A percentile compares a stretch with the other conserved stretches of the same genome.
phyloP scores from a whole-genome alignment of 2,888 invertebrate genomes.

The Agriopis leucophaearia region DNA sequence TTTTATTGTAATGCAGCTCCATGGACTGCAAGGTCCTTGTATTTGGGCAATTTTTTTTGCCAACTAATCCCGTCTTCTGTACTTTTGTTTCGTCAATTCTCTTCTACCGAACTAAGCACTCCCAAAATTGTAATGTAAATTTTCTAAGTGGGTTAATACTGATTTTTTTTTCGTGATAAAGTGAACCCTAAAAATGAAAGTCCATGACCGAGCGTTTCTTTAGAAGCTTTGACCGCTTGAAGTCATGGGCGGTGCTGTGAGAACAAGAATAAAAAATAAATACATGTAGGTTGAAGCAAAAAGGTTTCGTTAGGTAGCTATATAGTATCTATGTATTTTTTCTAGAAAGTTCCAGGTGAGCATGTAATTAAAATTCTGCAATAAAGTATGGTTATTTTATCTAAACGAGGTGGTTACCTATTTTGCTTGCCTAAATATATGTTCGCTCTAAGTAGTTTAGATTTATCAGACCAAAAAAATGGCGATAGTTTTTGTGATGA shows the following conservation, averaged over 20 bases:
- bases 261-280: constrained; percentile 37
- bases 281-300: constrained; percentile 60
- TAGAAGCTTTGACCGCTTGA: constrained; percentile 31
- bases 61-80: too few species aligned
- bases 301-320: constrained; percentile 59
- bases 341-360: constrained; percentile 40
- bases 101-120: too few species aligned
- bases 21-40: too few species aligned
- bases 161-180: background rate
- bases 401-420: background rate
- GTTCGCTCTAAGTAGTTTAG: too few species aligned
- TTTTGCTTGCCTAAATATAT: background rate
- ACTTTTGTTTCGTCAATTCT: too few species aligned
- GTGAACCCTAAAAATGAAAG: constrained; percentile 50
- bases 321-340: constrained; percentile 42
- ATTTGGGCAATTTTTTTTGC: too few species aligned
- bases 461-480: too few species aligned
- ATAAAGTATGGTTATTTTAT: constrained; percentile 25
- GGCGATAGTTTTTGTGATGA: too few species aligned
- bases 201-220: constrained; percentile 72
- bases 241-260: constrained; percentile 62
- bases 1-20: too few species aligned
- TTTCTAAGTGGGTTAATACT: background rate
- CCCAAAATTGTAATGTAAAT: too few species aligned
- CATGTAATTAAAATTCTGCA: constrained; percentile 38